Evolutionary conservation across 1,140 invertebrate genomes (phyloP).

Genomic region (Centruroides vittatus): DNA sequence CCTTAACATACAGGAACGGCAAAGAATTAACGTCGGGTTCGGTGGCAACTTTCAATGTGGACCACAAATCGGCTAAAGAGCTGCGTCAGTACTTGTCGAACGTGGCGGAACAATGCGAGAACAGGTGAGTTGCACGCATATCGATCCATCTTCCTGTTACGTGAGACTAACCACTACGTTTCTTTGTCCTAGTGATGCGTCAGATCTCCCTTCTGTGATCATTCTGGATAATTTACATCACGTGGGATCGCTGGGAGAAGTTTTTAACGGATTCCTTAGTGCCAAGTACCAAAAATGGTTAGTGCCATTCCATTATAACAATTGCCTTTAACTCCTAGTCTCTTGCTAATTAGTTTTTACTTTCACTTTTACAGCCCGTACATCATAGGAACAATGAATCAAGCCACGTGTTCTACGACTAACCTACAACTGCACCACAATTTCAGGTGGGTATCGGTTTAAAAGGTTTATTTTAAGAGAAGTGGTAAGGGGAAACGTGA

Average conservation of each 20-base stretch:
- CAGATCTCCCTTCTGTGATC: conserved; percentile 72
- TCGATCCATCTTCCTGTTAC: background rate
- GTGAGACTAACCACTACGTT: too few species aligned
- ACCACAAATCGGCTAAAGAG: conserved; percentile 88
- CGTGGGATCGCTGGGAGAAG: conserved; percentile 72
- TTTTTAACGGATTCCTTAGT: conserved; percentile 74
- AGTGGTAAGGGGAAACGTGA: too few species aligned
- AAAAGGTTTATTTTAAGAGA: too few species aligned
- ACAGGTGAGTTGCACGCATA: background rate
- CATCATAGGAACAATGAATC: conserved; percentile 90
- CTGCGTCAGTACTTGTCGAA: conserved; percentile 77
- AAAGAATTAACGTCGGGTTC: conserved; percentile 15
- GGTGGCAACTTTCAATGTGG: conserved; percentile 53
- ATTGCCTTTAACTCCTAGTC: too few species aligned
- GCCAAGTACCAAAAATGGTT: conserved; percentile 47
- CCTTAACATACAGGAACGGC: background rate
- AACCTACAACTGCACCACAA: conserved; percentile 92
- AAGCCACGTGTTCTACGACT: conserved; percentile 81
- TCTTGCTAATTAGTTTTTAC: too few species aligned
- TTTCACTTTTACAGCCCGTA: conserved; percentile 33
- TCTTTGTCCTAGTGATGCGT: conserved; percentile 14
- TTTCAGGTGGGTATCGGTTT: conserved; percentile 44
- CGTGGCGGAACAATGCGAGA: conserved; percentile 74
- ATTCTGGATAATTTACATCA: conserved; percentile 93
- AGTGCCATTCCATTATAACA: background rate